Percentiles rank a stretch among this genome's conserved stretches.
Conservation (phyloP, 2,888 invertebrate species). For the Entomobrya proxima region DNA sequence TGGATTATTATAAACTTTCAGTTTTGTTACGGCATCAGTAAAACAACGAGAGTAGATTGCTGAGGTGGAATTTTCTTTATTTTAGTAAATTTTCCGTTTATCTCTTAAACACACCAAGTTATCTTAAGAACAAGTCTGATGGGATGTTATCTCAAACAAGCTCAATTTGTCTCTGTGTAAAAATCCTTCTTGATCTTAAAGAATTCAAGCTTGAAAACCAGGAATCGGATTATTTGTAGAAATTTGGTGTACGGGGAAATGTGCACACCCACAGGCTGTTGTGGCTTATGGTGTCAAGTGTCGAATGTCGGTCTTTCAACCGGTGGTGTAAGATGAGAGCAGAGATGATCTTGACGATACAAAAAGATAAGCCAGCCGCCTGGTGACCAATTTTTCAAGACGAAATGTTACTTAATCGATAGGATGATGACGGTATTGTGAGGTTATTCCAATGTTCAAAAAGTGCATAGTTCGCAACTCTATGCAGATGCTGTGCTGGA, state of each 20-base stretch:
- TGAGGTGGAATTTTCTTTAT: not conserved
- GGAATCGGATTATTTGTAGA: too few relatives aligned
- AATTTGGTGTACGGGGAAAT: too few relatives aligned
- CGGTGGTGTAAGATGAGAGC: not conserved
- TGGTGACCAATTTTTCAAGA: slow-evolving; percentile 3
- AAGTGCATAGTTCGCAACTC: too few relatives aligned
- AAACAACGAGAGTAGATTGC: not conserved
- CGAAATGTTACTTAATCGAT: too few relatives aligned
- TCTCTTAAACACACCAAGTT: slow-evolving; percentile 43
- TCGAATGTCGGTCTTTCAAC: too few relatives aligned
- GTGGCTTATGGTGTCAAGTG: too few relatives aligned
- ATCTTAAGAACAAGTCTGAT: slow-evolving; percentile 50
- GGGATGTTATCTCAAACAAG: slow-evolving; percentile 47
- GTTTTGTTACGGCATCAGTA: not conserved
- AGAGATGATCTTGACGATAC: not conserved
- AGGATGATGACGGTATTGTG: too few relatives aligned
- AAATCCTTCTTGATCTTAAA: not conserved
- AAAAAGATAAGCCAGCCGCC: not conserved
- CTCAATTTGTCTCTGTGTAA: slow-evolving; percentile 43
- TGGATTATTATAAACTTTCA: slow-evolving; percentile 30
- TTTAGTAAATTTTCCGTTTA: slow-evolving; percentile 21
- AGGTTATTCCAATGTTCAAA: too few relatives aligned
- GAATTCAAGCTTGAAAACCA: not conserved
- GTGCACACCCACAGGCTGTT: too few relatives aligned
- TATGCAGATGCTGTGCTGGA: too few relatives aligned